A percentile compares a stretch with the other conserved stretches of the same genome.
Conservation (phyloP, 2,797 vertebrate species). For the Takifugu rubripes region DNA sequence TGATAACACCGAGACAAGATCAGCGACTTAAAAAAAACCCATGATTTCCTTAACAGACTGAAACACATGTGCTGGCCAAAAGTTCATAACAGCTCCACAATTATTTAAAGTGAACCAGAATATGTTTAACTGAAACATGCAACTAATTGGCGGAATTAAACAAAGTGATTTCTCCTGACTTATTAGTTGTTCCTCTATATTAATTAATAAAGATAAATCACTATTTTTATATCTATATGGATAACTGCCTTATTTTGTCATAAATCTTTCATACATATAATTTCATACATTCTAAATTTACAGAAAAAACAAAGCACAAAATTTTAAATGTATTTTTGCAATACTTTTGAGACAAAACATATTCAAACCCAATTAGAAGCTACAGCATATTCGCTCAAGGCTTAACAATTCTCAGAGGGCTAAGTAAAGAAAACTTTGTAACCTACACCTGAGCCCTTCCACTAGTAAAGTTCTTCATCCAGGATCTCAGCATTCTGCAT, state of each 20-base stretch:
- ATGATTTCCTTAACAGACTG: slow-evolving; percentile 23
- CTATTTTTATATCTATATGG: too few relatives aligned
- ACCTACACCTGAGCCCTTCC: slow-evolving; percentile 28
- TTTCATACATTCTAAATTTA: too few relatives aligned
- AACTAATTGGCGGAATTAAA: not conserved
- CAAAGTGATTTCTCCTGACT: not conserved
- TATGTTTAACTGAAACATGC: not conserved
- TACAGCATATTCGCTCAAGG: too few relatives aligned
- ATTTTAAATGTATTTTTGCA: too few relatives aligned
- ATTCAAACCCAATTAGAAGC: too few relatives aligned
- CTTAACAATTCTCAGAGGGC: too few relatives aligned
- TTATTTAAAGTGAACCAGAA: not conserved
- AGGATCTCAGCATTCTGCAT: slow-evolving; percentile 13
- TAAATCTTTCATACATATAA: too few relatives aligned
- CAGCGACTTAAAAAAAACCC: slow-evolving; percentile 31
- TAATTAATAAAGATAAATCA: too few relatives aligned
- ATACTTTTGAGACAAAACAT: too few relatives aligned
- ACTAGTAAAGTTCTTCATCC: slow-evolving; percentile 11
- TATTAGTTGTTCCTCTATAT: too few relatives aligned
- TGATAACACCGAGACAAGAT: slow-evolving; percentile 41
- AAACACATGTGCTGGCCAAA: slow-evolving; percentile 20
- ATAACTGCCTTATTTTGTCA: too few relatives aligned
- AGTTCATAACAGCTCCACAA: slow-evolving; percentile 15
- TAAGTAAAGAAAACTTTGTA: slow-evolving; percentile 22
- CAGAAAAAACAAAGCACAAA: too few relatives aligned